A percentile compares a stretch with the other conserved stretches of the same genome.
These are phyloP conservation scores for Gallinago paraguaiae DNA, from an alignment of 2,113 vertebrate genomes.

Conservation along the genomic window DNA sequence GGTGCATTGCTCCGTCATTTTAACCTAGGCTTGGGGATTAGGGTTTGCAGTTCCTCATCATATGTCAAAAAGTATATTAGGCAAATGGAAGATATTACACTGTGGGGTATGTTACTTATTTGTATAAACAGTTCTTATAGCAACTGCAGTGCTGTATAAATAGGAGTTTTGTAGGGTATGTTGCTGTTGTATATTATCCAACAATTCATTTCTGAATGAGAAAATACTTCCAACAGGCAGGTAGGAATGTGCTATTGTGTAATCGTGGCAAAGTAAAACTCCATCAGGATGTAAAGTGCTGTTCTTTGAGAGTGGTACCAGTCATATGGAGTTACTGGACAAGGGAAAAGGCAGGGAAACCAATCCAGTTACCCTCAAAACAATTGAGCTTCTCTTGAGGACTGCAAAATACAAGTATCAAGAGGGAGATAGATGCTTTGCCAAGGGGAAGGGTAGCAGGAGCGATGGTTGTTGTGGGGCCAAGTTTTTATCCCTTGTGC, in stretches of 20 bases:
- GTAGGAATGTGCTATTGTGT: not conserved
- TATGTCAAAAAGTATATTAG: slow-evolving; percentile 51
- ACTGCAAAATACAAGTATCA: not conserved
- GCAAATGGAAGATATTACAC: slow-evolving; percentile 19
- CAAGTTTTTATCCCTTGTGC: not conserved
- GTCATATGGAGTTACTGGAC: not conserved
- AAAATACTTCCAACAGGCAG: not conserved
- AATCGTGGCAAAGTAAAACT: not conserved
- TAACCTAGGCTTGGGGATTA: slow-evolving; percentile 27
- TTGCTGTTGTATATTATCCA: not conserved
- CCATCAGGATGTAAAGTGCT: not conserved
- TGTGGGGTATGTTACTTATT: slow-evolving; percentile 31
- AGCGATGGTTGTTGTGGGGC: not conserved
- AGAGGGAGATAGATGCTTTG: not conserved
- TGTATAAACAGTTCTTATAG: slow-evolving; percentile 22
- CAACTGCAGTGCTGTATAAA: not conserved
- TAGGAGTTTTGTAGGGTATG: not conserved
- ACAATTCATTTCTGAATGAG: slow-evolving; percentile 11
- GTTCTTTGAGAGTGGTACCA: not conserved
- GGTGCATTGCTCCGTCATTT: slow-evolving; percentile 6
- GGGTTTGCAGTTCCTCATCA: slow-evolving; percentile 27
- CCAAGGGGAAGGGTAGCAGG: not conserved
- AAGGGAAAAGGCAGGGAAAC: not conserved
- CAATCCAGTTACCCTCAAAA: not conserved
- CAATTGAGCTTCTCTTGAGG: not conserved